Base-by-base conservation (phyloP, 1,140 invertebrate genomes). In the Mizuhopecten yessoensis region DNA sequence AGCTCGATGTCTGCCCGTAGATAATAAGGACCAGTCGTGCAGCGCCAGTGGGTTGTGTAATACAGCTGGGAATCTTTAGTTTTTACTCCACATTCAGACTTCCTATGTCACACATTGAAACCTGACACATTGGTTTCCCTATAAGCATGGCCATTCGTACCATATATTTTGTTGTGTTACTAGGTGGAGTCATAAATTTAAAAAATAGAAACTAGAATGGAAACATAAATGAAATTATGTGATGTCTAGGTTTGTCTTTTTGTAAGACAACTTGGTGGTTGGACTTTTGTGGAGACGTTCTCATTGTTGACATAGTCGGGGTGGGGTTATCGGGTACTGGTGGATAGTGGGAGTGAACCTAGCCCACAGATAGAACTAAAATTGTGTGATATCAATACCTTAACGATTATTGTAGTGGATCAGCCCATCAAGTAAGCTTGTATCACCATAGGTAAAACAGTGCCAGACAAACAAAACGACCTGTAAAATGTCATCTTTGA, bases 111-210 rank as follows among this genome's bases (percentile, higher is more conserved):
- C 5, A 7, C 57, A 75, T 3, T 75, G 57, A 29, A 29, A 75
- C 57, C 57, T n/a, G 57, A 75, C n/a, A 11, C 57, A 75, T 75
- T 75, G n/a, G 57, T 75, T n/a, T 75, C 57, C n/a, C 17, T 75
- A n/a, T n/a, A 75, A 75, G 29, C n/a, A 29, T 75, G 9, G 42
- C 0, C 17, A 17, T 45, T 13, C 29, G n/a, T 5, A 75, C n/a
- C 5, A 3, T 75, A 3, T 75, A 29, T 75, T 45, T 45, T 45
- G 42, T 7, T 10, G 42, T 29, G 57, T 75, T 75, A n/a, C 57
- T 75, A 75, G 57, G 57, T 75, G 57, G 57, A 75, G 57, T 29
- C 9, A 29, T 9, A n/a, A 29, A 29, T 7, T 75, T 75, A 17
- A 75, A 75, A 75, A 29, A 75, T 75, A 29, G 23, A 75, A 29